Evolutionary conservation across 2,113 vertebrate species (phyloP).

Genomic region (Heterotis niloticus): DNA sequence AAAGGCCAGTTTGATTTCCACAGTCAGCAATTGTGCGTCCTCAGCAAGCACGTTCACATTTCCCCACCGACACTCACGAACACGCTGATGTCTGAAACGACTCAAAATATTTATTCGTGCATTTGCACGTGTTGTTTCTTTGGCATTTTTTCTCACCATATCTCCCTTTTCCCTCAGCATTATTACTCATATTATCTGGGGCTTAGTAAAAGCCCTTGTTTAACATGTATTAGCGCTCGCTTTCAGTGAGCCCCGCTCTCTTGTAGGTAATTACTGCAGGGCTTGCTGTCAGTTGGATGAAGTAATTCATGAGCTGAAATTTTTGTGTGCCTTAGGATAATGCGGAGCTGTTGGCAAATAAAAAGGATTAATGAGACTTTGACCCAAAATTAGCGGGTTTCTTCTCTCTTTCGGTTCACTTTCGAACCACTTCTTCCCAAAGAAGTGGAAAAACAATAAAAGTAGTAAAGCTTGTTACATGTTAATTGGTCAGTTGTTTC

Average conservation of each 20-base stretch:
- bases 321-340: constrained; percentile 44
- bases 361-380: constrained; percentile 39
- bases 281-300: constrained; percentile 27
- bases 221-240: constrained; percentile 34
- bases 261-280: constrained; percentile 30
- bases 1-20: not conserved
- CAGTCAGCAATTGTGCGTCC: not conserved
- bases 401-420: constrained; percentile 48
- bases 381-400: constrained; percentile 42
- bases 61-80: not conserved
- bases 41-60: not conserved
- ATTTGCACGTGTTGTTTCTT: constrained; percentile 21
- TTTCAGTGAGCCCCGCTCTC: constrained; percentile 26
- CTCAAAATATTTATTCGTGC: not conserved
- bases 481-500: constrained; percentile 68
- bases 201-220: constrained; percentile 36
- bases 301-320: constrained; percentile 45
- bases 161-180: constrained; percentile 15
- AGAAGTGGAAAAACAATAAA: constrained; percentile 43
- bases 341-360: constrained; percentile 44
- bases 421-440: constrained; percentile 39
- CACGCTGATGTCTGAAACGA: not conserved
- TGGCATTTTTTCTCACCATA: not conserved
- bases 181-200: constrained; percentile 36
- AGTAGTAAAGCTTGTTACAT: constrained; percentile 58